A percentile compares a stretch with the other conserved stretches of the same genome.
phyloP scores from a whole-genome alignment of 2,888 invertebrate genomes.

The Synergus itoensis region DNA sequence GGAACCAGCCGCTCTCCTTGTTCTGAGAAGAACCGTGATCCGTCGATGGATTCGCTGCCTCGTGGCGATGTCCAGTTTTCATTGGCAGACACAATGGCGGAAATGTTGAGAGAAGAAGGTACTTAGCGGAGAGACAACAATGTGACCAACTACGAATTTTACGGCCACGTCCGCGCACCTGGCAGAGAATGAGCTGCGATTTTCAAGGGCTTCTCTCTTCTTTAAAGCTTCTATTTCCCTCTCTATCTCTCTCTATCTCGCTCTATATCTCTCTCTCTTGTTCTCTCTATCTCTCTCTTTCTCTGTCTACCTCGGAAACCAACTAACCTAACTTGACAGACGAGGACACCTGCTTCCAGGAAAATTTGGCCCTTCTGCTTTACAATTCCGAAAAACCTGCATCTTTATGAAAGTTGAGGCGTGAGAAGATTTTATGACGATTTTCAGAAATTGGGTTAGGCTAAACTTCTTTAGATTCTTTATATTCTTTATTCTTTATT shows the following conservation, averaged over 20 bases:
- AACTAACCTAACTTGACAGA: constrained; percentile 5
- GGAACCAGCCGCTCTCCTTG: constrained; percentile 51
- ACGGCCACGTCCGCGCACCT: constrained; percentile 64
- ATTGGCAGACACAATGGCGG: constrained; percentile 56
- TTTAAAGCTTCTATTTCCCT: not conserved
- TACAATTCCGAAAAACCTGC: constrained; percentile 4
- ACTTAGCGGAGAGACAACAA: constrained; percentile 69
- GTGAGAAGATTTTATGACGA: constrained; percentile 32
- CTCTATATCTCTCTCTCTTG: not conserved
- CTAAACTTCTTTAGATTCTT: not conserved
- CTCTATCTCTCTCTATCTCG: not conserved
- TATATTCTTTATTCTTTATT: constrained; percentile 4
- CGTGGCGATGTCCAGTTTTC: constrained; percentile 55
- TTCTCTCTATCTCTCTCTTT: not conserved
- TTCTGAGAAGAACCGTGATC: constrained; percentile 52
- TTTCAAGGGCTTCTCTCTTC: constrained; percentile 45
- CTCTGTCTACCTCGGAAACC: constrained; percentile 8
- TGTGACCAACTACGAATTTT: constrained; percentile 70
- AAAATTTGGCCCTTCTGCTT: constrained; percentile 22
- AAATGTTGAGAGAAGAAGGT: constrained; percentile 49
- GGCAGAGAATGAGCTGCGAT: constrained; percentile 65
- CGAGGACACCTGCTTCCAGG: constrained; percentile 34
- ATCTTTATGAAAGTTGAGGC: not conserved
- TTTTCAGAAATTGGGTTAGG: constrained; percentile 14
- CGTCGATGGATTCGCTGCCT: constrained; percentile 48